Evolutionary conservation across 2,797 vertebrate genomes (phyloP).

Genomic region (Choloepus didactylus): DNA sequence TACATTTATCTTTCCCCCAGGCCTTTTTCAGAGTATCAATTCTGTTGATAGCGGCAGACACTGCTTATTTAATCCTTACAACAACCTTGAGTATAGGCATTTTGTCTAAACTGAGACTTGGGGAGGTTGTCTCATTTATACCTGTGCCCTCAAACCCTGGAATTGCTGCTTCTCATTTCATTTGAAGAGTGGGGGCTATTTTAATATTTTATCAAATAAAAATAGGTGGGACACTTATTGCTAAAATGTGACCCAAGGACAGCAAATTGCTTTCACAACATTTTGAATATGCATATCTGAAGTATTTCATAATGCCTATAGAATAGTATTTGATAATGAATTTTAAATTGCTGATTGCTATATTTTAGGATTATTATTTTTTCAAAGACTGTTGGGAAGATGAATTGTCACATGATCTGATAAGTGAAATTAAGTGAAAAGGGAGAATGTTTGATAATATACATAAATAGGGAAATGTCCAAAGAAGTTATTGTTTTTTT

Average conservation of each 20-base stretch:
- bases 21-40: no score
- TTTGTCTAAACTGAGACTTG: background rate
- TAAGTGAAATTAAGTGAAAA: background rate
- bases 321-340: background rate
- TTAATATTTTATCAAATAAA: slow-evolving; percentile 65
- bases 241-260: background rate
- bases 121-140: background rate
- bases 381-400: slow-evolving; percentile 50
- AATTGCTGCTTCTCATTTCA: background rate
- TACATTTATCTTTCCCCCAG: background rate
- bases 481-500: background rate
- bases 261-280: background rate
- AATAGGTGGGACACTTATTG: background rate
- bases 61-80: background rate
- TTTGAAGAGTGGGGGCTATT: background rate
- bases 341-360: slow-evolving; percentile 16
- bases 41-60: background rate
- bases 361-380: slow-evolving; percentile 58
- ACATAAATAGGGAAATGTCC: background rate
- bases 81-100: rapidly evolving
- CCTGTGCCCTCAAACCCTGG: no score
- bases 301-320: background rate
- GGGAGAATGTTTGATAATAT: background rate
- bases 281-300: slow-evolving; percentile 34
- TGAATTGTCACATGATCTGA: background rate